These are phyloP conservation scores for Caenorhabditis angaria DNA, from an alignment of 2,888 invertebrate species.

Conservation along the genomic window DNA sequence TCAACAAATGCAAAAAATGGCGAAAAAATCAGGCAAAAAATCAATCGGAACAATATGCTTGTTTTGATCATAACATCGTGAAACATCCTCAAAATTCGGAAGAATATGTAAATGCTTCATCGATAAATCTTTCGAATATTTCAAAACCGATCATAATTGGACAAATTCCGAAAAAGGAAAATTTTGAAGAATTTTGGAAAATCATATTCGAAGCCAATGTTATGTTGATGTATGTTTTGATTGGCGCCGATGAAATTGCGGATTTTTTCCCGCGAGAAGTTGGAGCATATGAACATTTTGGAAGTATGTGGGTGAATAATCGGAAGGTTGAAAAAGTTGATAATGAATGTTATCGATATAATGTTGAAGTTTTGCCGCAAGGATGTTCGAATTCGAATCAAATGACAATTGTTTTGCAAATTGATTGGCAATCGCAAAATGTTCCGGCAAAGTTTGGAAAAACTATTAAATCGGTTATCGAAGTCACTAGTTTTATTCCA, in stretches of 20 bases:
- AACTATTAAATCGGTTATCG: conserved; percentile 33
- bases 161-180: conserved; percentile 32
- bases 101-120: conserved; percentile 29
- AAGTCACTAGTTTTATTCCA: conserved; percentile 34
- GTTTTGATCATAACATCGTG: conserved; percentile 23
- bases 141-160: conserved; percentile 16
- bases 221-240: conserved; percentile 30
- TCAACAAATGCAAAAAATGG: conserved; percentile 15
- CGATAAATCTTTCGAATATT: conserved; percentile 19
- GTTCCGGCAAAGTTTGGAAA: conserved; percentile 37
- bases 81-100: conserved; percentile 20
- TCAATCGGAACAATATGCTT: conserved; percentile 24
- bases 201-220: conserved; percentile 21
- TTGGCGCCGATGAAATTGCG: conserved; percentile 18
- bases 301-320: conserved; percentile 38
- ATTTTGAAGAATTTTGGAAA: conserved; percentile 32
- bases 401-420: conserved; percentile 14
- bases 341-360: conserved; percentile 18
- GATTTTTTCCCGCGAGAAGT: conserved; percentile 28
- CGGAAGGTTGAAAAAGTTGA: conserved; percentile 37
- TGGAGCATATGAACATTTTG: conserved; percentile 21
- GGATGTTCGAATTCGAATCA: conserved; percentile 32
- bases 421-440: conserved; percentile 27
- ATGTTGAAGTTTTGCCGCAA: conserved; percentile 28
- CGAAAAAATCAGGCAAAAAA: conserved; percentile 29